Evolutionary conservation across 2,797 vertebrate genomes (phyloP).

Genomic region (Artibeus lituratus): DNA sequence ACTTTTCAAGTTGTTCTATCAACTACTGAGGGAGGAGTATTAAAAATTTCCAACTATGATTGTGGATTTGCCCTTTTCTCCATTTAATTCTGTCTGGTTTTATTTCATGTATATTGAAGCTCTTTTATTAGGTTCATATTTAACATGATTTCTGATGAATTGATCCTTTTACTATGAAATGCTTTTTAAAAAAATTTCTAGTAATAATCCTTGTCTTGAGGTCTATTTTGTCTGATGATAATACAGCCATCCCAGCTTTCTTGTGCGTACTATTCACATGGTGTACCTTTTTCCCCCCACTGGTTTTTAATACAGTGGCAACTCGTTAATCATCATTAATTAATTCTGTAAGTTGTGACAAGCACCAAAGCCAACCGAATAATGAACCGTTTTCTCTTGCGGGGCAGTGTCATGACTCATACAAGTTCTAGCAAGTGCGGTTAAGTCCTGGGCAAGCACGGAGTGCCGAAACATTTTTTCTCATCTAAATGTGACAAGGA

Average conservation of each 20-base stretch:
- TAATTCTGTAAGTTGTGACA: no score
- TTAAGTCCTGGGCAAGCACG: no score
- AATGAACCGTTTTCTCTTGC: no score
- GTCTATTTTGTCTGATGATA: neutral
- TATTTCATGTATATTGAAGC: neutral
- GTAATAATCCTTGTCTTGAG: neutral
- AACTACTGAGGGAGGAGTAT: neutral
- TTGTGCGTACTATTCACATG: neutral
- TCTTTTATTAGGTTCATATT: neutral
- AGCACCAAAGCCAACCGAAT: no score
- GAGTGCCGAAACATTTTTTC: no score
- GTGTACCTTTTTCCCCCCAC: neutral
- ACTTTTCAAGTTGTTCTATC: neutral
- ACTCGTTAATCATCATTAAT: no score
- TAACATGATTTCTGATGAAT: neutral
- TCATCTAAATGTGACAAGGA: no score
- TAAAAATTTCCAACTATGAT: neutral
- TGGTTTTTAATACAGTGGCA: no score
- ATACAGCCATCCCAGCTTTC: neutral
- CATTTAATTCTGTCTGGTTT: neutral
- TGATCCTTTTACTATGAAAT: neutral
- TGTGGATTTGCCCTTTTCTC: neutral
- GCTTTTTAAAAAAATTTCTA: neutral
- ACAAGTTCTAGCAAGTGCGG: no score
- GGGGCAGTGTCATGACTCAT: no score